Base-by-base conservation (phyloP, 1,140 invertebrate species). In the Daktulosphaira vitifoliae region DNA sequence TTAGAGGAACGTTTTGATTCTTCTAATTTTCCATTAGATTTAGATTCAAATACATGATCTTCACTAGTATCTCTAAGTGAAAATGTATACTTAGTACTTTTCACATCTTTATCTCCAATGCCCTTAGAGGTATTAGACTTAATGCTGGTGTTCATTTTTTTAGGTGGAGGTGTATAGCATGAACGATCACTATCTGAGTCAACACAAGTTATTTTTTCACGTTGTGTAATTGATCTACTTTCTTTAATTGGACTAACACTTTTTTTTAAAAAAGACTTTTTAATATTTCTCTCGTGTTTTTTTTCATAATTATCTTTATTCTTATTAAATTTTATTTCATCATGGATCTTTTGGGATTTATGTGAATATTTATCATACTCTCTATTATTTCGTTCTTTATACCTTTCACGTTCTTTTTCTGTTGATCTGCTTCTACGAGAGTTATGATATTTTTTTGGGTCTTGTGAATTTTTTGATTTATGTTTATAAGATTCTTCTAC, bases 1-100 rank as follows among this genome's bases (percentile, higher is more conserved):
- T 33, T 23, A 18, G 26, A 48, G 20, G 13, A 8, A n/a, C 16
- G 16, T 62, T 48, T 48, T 13, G 26, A 33, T 5, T 48, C 16
- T 15, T 48, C 26, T 2, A 25, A 26, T 20, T 25, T n/a, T 20
- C 56, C 56, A 48, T 62, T 62, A 22, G 42, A 3, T 0, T 62
- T 62, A 2, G 3, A n/a, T 8, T 46, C 25, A 7, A 48, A 15
- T 33, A 48, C 42, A 7, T 16, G 23, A 22, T 62, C 56, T n/a
- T 62, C 56, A 62, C 42, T 62, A 22, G 29, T 6, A 4, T 33
- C 42, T 15, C 18, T 39, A 9, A 62, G 44, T 33, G 56, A 62
- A 62, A 62, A 62, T 37, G 56, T 62, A 7, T 62, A 62, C n/a
- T 62, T 62, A n/a, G 56, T 62, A 62, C 25, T 62, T 15, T 62